phyloP scores from a whole-genome alignment of 2,888 invertebrate species.

The Brenthis ino region DNA sequence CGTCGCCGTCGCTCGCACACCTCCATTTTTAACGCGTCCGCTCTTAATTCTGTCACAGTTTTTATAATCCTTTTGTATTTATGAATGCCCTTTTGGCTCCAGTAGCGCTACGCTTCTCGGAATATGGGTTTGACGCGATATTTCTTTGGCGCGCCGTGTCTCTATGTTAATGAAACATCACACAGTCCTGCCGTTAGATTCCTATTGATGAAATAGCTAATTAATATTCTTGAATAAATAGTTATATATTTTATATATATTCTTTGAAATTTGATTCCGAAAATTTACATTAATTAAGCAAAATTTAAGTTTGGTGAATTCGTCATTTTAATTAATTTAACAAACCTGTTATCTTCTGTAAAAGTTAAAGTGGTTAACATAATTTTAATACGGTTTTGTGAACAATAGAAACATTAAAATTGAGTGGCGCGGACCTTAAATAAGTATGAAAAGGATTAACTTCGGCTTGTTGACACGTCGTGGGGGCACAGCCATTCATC shows the following conservation, averaged over 20 bases:
- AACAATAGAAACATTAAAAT: conserved; percentile 68
- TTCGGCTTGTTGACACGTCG: conserved; percentile 77
- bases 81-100: conserved; percentile 79
- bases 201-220: conserved; percentile 31
- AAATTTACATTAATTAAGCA: not conserved
- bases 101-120: conserved; percentile 80
- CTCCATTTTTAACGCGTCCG: conserved; percentile 75
- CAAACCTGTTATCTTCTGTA: conserved; percentile 18
- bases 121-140: conserved; percentile 78
- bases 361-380: conserved; percentile 50
- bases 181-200: conserved; percentile 65
- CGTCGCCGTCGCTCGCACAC: conserved; percentile 70
- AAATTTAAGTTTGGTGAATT: not conserved
- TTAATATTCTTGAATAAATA: conserved; percentile 20
- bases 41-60: conserved; percentile 82
- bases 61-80: conserved; percentile 81
- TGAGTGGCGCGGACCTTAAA: conserved; percentile 61
- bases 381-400: conserved; percentile 55
- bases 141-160: conserved; percentile 68
- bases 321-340: too few species aligned
- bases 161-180: conserved; percentile 79
- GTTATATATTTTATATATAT: not conserved
- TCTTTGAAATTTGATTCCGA: conserved; percentile 18
- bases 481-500: conserved; percentile 60
- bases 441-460: conserved; percentile 77